Conservation (phyloP, 2,113 vertebrate genomes). For the Phrynocephalus versicolor region DNA sequence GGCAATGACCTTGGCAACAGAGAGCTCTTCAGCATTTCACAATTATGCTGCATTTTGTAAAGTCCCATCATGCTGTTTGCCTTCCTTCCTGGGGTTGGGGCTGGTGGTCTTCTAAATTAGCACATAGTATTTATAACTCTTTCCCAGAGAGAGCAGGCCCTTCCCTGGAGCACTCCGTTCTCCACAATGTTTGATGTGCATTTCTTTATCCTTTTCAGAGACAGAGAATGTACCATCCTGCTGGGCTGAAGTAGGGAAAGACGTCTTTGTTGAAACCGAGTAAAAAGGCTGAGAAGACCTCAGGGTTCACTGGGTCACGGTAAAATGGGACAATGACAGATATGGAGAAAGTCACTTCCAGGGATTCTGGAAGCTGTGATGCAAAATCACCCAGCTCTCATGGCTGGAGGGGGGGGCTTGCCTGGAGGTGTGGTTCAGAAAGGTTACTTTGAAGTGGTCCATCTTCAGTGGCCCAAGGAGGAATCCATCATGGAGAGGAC, state of each 20-base stretch:
- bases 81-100: conserved; percentile 65
- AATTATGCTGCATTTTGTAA: conserved; percentile 48
- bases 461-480: no score
- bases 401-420: no score
- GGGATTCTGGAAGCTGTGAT: no score
- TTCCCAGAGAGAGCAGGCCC: conserved; percentile 60
- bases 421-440: no score
- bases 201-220: conserved; percentile 45
- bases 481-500: no score
- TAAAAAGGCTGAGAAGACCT: not conserved
- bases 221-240: conserved; percentile 29
- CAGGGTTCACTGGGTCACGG: not conserved
- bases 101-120: conserved; percentile 54
- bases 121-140: conserved; percentile 62
- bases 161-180: conserved; percentile 50
- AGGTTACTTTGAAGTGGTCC: no score
- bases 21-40: conserved; percentile 30
- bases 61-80: conserved; percentile 46
- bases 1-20: conserved; percentile 35
- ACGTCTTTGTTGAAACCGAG: not conserved
- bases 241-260: not conserved
- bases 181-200: conserved; percentile 54
- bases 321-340: no score
- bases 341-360: no score
- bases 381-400: no score